Evolutionary conservation across 2,113 vertebrate species (phyloP).

Genomic region (Lanius ludovicianus): DNA sequence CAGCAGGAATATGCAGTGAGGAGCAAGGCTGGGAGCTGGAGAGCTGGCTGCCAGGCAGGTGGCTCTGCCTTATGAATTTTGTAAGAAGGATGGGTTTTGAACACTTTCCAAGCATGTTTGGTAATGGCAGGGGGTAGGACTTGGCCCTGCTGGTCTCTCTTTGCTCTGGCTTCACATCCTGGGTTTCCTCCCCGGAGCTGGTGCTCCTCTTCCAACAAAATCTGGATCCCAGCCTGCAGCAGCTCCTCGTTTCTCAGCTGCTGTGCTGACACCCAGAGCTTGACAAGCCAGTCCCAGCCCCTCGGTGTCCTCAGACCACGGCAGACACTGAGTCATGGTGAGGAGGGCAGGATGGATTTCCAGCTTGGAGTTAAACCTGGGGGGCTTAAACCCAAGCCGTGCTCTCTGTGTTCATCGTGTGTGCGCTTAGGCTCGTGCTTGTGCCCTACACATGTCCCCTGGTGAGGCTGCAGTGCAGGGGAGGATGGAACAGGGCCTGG

Average conservation of each 20-base stretch:
- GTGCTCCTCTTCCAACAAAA: not conserved
- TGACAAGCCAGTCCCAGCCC: not conserved
- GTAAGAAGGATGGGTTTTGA: not conserved
- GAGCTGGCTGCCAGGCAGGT: slow-evolving; percentile 2
- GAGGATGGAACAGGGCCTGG: not conserved
- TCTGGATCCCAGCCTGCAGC: not conserved
- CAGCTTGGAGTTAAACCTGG: not conserved
- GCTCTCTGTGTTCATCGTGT: fast-evolving
- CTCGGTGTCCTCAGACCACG: not conserved
- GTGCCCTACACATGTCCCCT: fast-evolving
- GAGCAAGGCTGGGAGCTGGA: not conserved
- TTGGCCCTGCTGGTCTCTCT: not conserved
- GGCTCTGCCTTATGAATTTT: slow-evolving; percentile 18
- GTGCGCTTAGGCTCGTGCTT: fast-evolving
- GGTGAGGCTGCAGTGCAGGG: not conserved
- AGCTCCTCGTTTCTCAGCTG: not conserved
- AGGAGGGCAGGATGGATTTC: not conserved
- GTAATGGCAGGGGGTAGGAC: not conserved
- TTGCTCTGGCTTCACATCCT: not conserved
- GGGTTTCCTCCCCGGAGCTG: not conserved
- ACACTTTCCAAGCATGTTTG: not conserved
- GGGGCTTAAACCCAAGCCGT: not conserved
- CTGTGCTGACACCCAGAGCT: not conserved
- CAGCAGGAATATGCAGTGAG: not conserved
- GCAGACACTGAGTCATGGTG: not conserved